Evolutionary conservation across 2,113 vertebrate genomes (phyloP), one percentile per base, ranked within the genome.

Genomic region (Lipophrys pholis): DNA sequence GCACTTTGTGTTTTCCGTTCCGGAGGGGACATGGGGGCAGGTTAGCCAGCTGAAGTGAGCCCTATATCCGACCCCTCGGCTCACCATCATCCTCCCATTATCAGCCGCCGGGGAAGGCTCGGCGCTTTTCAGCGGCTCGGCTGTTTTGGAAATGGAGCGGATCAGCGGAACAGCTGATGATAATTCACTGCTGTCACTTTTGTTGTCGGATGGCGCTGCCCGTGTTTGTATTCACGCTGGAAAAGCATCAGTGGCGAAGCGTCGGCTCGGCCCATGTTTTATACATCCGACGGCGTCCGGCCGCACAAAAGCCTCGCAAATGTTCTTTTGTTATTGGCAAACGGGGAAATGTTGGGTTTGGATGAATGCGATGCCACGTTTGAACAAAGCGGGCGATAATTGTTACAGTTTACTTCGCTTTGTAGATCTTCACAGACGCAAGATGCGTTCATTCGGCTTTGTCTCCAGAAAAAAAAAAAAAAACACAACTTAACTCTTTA

Each of bases 21-120:
- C 35, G 48, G 16, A 45, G 64, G 50, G 56, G 21, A 30, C 4
- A 46, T 57, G 8, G 45, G 30, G 52, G n/a, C 1, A 61, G 41
- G 48, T 64, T n/a, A n/a, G 54, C 58, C 12, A 48, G 54, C 60
- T 46, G 16, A 65, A 17, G 7, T 15, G 21, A 35, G 30, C 51
- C 53, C 55, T 11, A 60, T 35, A 46, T 6, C 45, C 7, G 16
- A 4, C n/a, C 39, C 12, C 50, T 5, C 5, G 4, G 21, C 5
- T 10, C 30, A n/a, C 6, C 54, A 14, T 52, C 17, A n/a, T n/a
- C 45, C 30, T 53, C 21, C 21, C 46, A 75, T 83, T 75, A 79
- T 58, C 56, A 40, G 38, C 11, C 16, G 41, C 11, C 8, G 46
- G 30, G 48, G 53, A 64, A 30, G 10, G 36, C 53, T 15, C 10